phyloP scores from a whole-genome alignment of 2,113 vertebrate species.

The Sakesphorus luctuosus region DNA sequence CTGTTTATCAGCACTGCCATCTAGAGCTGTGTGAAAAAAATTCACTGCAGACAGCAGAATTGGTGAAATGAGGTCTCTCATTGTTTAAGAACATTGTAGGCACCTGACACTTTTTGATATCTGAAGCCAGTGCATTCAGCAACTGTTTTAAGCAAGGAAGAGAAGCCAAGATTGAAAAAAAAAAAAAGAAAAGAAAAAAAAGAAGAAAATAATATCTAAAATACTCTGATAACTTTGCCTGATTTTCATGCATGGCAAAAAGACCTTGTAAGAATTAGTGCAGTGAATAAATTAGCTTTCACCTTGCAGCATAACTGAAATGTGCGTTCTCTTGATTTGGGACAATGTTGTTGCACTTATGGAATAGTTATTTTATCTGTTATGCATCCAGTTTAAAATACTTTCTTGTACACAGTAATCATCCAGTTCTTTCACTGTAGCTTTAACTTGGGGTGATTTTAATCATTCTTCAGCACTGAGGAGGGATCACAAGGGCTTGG shows the following conservation, averaged over 20 bases:
- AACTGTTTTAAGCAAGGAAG: background rate
- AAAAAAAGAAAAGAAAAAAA: background rate
- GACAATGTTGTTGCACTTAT: background rate
- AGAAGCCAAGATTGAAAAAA: background rate
- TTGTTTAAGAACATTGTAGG: background rate
- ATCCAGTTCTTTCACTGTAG: background rate
- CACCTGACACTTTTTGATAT: background rate
- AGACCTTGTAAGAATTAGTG: background rate
- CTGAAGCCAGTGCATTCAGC: background rate
- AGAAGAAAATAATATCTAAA: background rate
- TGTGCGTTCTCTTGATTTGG: background rate
- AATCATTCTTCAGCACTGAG: background rate
- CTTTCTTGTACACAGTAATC: background rate
- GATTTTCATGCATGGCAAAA: background rate
- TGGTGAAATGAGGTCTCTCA: background rate
- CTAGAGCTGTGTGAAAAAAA: constrained; percentile 59
- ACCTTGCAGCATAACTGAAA: background rate
- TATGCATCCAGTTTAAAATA: background rate
- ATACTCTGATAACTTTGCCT: background rate
- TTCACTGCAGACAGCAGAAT: background rate
- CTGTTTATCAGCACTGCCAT: constrained; percentile 70
- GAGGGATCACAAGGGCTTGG: background rate
- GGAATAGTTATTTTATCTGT: background rate
- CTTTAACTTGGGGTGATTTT: background rate
- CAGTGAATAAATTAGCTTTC: background rate